Evolutionary conservation across 2,113 vertebrate genomes (phyloP).

Genomic region (Podarcis raffonei): DNA sequence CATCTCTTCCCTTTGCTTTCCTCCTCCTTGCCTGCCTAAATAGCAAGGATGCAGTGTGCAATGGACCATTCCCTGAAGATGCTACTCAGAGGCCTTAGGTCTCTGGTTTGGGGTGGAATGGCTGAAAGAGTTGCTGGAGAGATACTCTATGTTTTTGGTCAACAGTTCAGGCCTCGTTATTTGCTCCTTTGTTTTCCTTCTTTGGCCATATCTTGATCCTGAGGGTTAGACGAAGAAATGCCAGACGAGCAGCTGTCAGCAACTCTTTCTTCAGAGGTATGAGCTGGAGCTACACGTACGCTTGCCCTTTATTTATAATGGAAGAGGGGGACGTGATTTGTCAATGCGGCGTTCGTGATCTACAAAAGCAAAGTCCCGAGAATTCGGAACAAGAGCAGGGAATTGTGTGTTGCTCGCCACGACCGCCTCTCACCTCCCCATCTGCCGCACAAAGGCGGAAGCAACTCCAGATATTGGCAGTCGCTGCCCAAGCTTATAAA

Average conservation of each 20-base stretch:
- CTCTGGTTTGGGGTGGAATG: background rate
- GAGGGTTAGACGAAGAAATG: background rate
- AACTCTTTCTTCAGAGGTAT: background rate
- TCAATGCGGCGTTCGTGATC: background rate
- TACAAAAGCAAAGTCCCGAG: background rate
- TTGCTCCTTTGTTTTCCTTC: background rate
- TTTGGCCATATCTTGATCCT: background rate
- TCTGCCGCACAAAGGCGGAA: background rate
- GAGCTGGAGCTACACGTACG: background rate
- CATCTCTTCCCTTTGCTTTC: rapidly evolving
- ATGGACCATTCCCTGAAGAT: background rate
- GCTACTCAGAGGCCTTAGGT: background rate
- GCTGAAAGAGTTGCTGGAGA: background rate
- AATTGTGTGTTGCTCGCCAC: background rate
- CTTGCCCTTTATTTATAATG: background rate
- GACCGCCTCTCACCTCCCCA: background rate
- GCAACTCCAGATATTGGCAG: background rate
- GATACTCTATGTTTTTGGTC: background rate
- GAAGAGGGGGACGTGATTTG: background rate
- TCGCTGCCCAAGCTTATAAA: background rate
- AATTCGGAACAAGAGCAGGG: background rate
- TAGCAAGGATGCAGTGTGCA: background rate
- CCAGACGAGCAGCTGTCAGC: background rate
- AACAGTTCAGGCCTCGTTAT: background rate
- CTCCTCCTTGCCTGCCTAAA: rapidly evolving